These are phyloP conservation scores for Empidonax traillii DNA, from an alignment of 2,113 vertebrate genomes.

Conservation along the genomic window DNA sequence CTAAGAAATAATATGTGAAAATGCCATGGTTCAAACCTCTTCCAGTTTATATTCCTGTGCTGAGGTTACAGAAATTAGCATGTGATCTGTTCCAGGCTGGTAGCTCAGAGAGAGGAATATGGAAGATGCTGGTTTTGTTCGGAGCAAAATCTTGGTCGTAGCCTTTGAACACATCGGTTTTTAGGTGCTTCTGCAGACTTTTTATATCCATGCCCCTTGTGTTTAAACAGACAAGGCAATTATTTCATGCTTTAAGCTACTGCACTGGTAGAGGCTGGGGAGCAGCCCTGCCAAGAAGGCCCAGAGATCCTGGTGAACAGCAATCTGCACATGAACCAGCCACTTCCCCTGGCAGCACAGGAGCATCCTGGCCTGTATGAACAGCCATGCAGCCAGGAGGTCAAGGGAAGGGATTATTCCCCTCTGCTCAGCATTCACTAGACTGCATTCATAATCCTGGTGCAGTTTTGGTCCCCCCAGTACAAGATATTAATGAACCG, in stretches of 20 bases:
- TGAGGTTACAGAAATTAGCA: background rate
- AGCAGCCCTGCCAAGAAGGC: background rate
- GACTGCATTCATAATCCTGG: background rate
- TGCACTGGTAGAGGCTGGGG: background rate
- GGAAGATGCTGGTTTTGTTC: background rate
- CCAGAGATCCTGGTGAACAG: background rate
- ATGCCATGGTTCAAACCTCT: background rate
- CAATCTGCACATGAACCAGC: background rate
- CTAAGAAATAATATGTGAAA: conserved; percentile 5
- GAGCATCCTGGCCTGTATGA: background rate
- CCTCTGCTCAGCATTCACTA: background rate
- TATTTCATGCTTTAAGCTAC: background rate
- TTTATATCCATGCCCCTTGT: background rate
- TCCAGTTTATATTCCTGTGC: background rate
- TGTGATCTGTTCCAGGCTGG: background rate
- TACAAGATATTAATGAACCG: background rate
- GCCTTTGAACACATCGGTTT: background rate
- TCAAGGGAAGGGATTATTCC: background rate
- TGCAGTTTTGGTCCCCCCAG: background rate
- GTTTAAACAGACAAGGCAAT: background rate
- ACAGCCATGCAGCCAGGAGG: background rate
- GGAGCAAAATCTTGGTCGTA: background rate
- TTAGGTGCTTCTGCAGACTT: background rate
- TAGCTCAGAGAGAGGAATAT: background rate
- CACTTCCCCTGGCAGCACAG: background rate